A percentile compares a stretch with the other conserved stretches of the same genome.
phyloP scores from a whole-genome alignment of 2,888 invertebrate genomes.

The Rhogogaster chlorosoma region DNA sequence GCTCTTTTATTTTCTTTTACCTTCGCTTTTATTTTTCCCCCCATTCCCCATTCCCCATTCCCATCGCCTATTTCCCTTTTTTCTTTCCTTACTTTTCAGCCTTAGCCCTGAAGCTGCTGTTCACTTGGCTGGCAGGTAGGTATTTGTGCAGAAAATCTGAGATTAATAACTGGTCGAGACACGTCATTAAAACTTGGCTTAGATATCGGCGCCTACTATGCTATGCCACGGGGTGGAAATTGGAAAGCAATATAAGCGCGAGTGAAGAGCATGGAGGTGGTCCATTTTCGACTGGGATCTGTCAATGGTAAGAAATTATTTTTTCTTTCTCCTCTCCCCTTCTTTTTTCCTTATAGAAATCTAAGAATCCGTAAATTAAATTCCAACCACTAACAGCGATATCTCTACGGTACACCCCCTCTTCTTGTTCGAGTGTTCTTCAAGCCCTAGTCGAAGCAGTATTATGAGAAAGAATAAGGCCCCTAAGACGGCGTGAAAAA shows the following conservation, averaged over 20 bases:
- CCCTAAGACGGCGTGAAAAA: neutral
- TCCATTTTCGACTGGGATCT: neutral
- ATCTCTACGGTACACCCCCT: neutral
- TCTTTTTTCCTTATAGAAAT: slow-evolving; percentile 17
- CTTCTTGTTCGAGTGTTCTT: neutral
- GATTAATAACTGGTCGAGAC: slow-evolving; percentile 49
- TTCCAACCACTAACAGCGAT: slow-evolving; percentile 22
- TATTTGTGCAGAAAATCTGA: neutral
- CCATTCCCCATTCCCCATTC: neutral
- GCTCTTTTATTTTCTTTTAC: neutral
- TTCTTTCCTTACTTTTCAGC: neutral
- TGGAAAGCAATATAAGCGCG: slow-evolving; percentile 22
- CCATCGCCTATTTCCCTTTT: neutral
- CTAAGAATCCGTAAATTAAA: slow-evolving; percentile 46
- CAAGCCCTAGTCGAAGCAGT: neutral
- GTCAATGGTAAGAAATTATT: slow-evolving; percentile 23
- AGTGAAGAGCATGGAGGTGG: neutral
- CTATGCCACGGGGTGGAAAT: neutral
- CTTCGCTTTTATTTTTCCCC: too few relatives aligned
- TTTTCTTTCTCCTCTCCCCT: neutral
- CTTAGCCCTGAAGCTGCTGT: neutral
- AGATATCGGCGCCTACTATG: neutral
- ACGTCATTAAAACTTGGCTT: slow-evolving; percentile 50
- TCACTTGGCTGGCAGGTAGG: neutral
- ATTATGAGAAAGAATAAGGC: neutral